phyloP scores from a whole-genome alignment of 37 sponge, comb jelly and placozoan genomes.

The Ianthella basta region DNA sequence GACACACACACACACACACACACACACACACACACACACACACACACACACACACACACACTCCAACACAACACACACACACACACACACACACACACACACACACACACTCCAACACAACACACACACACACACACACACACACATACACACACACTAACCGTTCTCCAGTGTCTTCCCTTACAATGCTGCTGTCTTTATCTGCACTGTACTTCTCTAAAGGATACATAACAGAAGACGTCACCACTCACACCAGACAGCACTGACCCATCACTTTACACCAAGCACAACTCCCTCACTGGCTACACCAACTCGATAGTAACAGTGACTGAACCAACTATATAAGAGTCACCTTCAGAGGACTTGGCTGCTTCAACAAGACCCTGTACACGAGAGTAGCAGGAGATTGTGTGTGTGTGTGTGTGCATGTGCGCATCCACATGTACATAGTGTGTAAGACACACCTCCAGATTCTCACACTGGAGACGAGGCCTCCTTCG shows the following conservation, averaged over 20 bases:
- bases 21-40: background rate
- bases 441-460: background rate
- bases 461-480: constrained; percentile 73
- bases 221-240: background rate
- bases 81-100: background rate
- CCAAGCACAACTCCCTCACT: too few relatives aligned
- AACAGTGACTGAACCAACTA: too few relatives aligned
- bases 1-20: background rate
- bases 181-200: constrained; percentile 62
- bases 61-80: background rate
- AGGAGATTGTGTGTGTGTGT: background rate
- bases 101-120: constrained; percentile 26
- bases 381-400: background rate
- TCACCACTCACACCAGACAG: background rate
- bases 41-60: background rate
- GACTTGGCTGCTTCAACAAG: background rate
- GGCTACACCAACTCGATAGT: too few relatives aligned
- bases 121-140: constrained; percentile 11
- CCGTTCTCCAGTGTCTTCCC: constrained; percentile 67
- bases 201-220: constrained; percentile 56
- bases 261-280: background rate
- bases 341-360: constrained; percentile 5
- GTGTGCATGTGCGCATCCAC: background rate
- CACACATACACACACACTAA: constrained; percentile 35
- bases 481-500: constrained; percentile 81